Conservation (phyloP, 2,888 invertebrate genomes). For the Morpho achilles region DNA sequence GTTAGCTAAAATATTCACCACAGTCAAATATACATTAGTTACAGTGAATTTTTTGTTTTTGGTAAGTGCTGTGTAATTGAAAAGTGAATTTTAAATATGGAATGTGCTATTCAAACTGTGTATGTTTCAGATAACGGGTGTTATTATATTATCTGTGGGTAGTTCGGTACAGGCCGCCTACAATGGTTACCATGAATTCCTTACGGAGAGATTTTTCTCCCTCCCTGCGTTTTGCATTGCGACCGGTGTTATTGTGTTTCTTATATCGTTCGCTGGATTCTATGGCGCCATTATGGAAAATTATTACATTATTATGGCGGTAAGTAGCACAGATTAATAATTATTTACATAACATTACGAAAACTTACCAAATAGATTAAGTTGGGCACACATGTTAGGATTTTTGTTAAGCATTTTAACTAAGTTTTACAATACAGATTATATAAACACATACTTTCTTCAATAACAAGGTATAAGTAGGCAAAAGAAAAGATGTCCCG, state of each 20-base stretch:
- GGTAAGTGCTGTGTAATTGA: constrained; percentile 48
- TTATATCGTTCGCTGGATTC: constrained; percentile 92
- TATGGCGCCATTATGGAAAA: constrained; percentile 93
- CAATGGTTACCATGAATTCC: constrained; percentile 82
- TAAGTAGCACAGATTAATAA: constrained; percentile 56
- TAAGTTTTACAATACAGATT: no score
- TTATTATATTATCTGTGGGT: constrained; percentile 87
- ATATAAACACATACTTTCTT: no score
- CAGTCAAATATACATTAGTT: constrained; percentile 65
- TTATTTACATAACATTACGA: no score
- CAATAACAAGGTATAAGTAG: no score
- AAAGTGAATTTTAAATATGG: background rate
- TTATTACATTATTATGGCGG: constrained; percentile 88
- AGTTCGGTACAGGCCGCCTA: constrained; percentile 83
- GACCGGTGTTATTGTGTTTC: constrained; percentile 84
- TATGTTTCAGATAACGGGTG: constrained; percentile 86
- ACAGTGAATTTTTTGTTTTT: constrained; percentile 63
- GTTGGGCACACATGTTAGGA: no score
- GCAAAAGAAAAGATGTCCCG: no score
- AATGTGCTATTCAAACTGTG: constrained; percentile 27
- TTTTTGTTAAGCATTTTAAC: no score
- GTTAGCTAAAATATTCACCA: constrained; percentile 67
- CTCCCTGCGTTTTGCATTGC: constrained; percentile 86
- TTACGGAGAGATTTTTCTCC: constrained; percentile 84
- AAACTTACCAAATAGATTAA: no score